Evolutionary conservation across 2,113 vertebrate genomes (phyloP), one percentile per base, ranked within the genome.

Genomic region (Odobenus rosmarus): DNA sequence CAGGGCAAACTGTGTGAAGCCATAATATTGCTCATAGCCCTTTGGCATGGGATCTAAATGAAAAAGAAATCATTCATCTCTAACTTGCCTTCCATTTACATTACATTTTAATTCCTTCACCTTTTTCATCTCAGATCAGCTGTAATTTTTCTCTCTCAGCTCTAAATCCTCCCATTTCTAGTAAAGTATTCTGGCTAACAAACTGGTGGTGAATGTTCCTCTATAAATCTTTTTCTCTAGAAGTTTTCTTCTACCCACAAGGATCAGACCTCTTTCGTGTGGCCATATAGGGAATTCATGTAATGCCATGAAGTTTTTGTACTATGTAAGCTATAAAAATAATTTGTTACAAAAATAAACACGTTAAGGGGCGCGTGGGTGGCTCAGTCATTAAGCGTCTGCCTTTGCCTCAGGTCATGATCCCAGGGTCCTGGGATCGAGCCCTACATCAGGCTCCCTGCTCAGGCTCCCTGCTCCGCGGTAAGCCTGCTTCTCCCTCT

Each of bases 1-100:
- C 90, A 99, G 97, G 39, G 99, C 99, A 99, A 99, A 99, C 67
- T 99, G 99, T 33, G 99, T 99, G 97, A 99, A 99, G 94, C 99
- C 99, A 23, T 99, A 99, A 98, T 99, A 99, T 91, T 99, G 99
- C 88, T 99, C 99, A n/a, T 99, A 98, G 96, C 99, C 99, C 62
- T 99, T 98, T 33, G 99, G 99, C 99, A 99, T 99, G 0, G 99
- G 98, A 98, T 99, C 99, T 99, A 96, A 77, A 98, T 93, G 92
- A 61, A 79, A 98, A 92, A 98, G 39, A 76, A 81, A 23, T 36
- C 5, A 14, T 55, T 72, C 19, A n/a, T 79, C 18, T 39, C 59
- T 93, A 18, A 49, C 31, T 76, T 64, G 69, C 7, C 42, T 12
- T 82, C 82, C 74, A 33, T 18, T 82, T 59, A 39, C 4, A 42